Conservation (phyloP, 2,797 vertebrate genomes). For the Tinamus major region DNA sequence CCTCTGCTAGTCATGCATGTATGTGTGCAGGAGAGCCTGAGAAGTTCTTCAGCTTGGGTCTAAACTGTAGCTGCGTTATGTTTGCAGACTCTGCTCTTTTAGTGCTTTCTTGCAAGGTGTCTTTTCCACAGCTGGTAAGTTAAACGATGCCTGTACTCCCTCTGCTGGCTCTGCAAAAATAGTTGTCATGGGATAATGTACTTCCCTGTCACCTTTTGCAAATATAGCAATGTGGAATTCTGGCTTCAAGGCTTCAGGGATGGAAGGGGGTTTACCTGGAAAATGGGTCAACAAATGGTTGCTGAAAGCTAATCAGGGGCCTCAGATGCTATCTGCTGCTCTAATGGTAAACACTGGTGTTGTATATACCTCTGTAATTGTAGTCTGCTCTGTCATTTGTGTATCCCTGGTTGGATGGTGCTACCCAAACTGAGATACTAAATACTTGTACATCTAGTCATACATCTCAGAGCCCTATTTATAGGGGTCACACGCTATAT, state of each 20-base stretch:
- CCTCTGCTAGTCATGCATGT: not conserved
- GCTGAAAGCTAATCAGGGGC: slow-evolving; percentile 67
- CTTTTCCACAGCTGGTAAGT: slow-evolving; percentile 53
- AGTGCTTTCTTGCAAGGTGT: slow-evolving; percentile 48
- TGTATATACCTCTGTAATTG: slow-evolving; percentile 65
- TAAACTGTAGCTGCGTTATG: not conserved
- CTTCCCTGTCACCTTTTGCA: not conserved
- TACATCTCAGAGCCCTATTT: not conserved
- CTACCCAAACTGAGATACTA: not conserved
- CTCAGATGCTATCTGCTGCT: slow-evolving; percentile 67
- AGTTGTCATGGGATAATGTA: slow-evolving; percentile 5
- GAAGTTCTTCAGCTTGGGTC: slow-evolving; percentile 44
- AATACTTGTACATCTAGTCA: not conserved
- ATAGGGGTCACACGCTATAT: not conserved
- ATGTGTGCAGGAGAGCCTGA: not conserved
- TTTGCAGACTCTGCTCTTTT: slow-evolving; percentile 28
- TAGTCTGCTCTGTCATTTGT: slow-evolving; percentile 58
- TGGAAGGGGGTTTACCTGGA: slow-evolving; percentile 39
- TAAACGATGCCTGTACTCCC: slow-evolving; percentile 73
- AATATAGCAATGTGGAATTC: not conserved
- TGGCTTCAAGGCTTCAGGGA: not conserved
- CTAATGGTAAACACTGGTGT: slow-evolving; percentile 61
- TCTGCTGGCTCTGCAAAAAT: slow-evolving; percentile 68
- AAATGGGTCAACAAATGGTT: slow-evolving; percentile 68
- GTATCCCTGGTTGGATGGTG: not conserved